Base-by-base conservation (phyloP, 2,797 vertebrate genomes). In the Melanogrammus aeglefinus region DNA sequence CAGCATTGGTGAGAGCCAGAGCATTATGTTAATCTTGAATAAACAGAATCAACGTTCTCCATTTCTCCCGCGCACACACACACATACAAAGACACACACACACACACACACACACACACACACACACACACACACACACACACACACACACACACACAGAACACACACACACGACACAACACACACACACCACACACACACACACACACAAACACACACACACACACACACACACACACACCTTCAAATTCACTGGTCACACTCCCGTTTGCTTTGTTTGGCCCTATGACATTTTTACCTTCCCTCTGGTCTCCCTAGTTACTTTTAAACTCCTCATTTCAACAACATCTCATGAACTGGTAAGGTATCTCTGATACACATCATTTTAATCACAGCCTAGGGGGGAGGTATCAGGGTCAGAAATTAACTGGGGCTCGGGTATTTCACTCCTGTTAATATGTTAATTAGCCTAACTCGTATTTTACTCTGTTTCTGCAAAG, bases 191-290 rank as follows among this genome's bases (percentile, higher is more conserved):
- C 47, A 51, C 47, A 51, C 47, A 63, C 51, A n/a, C 51, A 63
- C 51, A 63, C 51, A n/a, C 51, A 24, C 51, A 63, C 51, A 9
- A 6, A 63, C 21, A 63, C 51, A 63, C 4, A 63, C 21, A 63
- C 51, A 63, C 57, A 63, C 57, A 63, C 57, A 63, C 57, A 63
- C 57, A 51, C 47, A 51, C 18, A 51, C 47, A 57, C 57, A 63
- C 21, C 12, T 69, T 69, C 63, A 27, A 69, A 69, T 24, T 69
- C 7, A 69, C 24, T 63, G 57, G 57, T 24, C 57, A 63, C 70
- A 14, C 27, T 5, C 69, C 27, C 12, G 14, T 71, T 27, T 24
- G 47, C 57, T 71, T 33, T 6, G 13, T 12, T 71, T 29, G 69
- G 31, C 29, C 24, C 24, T 16, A 21, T 35, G 70, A 33, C 24